Conservation (phyloP, 2,113 vertebrate species). For the Bos indicus region DNA sequence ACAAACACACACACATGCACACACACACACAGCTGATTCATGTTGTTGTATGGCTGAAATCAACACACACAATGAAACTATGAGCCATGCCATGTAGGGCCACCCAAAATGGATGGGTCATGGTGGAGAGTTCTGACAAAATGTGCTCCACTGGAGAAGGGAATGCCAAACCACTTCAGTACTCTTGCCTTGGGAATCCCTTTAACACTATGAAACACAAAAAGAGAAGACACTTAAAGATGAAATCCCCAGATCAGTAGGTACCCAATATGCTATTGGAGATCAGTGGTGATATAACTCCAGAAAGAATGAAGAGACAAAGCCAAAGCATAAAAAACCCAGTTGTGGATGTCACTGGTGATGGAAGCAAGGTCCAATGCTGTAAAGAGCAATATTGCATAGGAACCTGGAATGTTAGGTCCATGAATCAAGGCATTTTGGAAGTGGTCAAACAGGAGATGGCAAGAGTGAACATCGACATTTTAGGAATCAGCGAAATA, state of each 20-base stretch:
- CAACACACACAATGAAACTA: background rate
- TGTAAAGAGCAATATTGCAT: background rate
- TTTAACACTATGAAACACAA: background rate
- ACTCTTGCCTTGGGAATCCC: background rate
- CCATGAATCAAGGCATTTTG: background rate
- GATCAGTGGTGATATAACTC: background rate
- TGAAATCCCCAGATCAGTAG: background rate
- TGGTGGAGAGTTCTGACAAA: background rate
- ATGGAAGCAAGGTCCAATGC: background rate
- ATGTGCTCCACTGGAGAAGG: background rate
- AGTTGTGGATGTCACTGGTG: background rate
- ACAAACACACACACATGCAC: too few relatives aligned
- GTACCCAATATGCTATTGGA: background rate
- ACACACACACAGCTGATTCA: too few relatives aligned
- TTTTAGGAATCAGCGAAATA: background rate
- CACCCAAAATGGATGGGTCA: accelerated
- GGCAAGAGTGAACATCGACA: background rate
- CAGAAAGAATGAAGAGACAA: background rate
- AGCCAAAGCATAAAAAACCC: background rate
- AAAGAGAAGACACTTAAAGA: background rate
- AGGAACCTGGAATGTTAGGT: background rate
- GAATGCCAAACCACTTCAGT: background rate
- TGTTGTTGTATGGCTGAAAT: background rate
- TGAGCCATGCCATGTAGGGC: background rate
- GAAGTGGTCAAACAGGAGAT: background rate